phyloP scores from a whole-genome alignment of 1,140 invertebrate genomes.

The Drosophila obscura region DNA sequence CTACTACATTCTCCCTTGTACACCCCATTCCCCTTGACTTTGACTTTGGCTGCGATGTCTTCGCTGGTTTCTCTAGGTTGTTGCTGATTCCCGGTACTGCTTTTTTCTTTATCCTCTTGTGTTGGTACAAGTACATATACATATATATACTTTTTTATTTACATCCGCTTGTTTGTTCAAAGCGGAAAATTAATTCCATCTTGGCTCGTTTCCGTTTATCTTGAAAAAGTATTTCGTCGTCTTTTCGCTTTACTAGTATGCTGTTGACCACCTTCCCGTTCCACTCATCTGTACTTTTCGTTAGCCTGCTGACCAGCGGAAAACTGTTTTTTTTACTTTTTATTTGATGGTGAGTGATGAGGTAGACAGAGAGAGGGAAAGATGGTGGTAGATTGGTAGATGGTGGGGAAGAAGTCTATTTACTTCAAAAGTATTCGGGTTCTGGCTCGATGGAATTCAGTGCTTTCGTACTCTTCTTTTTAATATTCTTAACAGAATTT shows the following conservation, averaged over 20 bases:
- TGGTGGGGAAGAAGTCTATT: neutral
- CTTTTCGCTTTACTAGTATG: slow-evolving; percentile 64
- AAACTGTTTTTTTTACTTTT: slow-evolving; percentile 59
- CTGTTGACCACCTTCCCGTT: slow-evolving; percentile 11
- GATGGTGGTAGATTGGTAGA: too few species aligned
- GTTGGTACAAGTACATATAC: neutral
- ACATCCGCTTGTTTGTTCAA: slow-evolving; percentile 84
- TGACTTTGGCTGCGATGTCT: slow-evolving; percentile 43
- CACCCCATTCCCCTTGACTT: slow-evolving; percentile 6
- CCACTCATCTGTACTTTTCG: slow-evolving; percentile 61
- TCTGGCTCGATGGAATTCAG: too few species aligned
- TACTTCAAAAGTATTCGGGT: neutral
- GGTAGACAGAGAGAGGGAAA: too few species aligned
- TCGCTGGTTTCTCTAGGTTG: slow-evolving; percentile 42
- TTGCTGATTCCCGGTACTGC: slow-evolving; percentile 9
- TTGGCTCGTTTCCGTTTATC: slow-evolving; percentile 84
- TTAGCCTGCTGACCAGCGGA: slow-evolving; percentile 72
- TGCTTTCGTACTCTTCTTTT: neutral
- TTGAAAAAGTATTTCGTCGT: slow-evolving; percentile 82
- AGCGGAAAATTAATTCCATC: slow-evolving; percentile 84
- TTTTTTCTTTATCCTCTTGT: slow-evolving; percentile 22
- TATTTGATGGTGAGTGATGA: slow-evolving; percentile 22
- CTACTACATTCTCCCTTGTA: slow-evolving; percentile 16
- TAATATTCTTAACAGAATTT: too few species aligned
- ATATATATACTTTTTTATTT: slow-evolving; percentile 70